Evolutionary conservation across 2,888 invertebrate species (phyloP), one percentile per base, ranked within the genome.

Genomic region (Oscheius myriophilus): DNA sequence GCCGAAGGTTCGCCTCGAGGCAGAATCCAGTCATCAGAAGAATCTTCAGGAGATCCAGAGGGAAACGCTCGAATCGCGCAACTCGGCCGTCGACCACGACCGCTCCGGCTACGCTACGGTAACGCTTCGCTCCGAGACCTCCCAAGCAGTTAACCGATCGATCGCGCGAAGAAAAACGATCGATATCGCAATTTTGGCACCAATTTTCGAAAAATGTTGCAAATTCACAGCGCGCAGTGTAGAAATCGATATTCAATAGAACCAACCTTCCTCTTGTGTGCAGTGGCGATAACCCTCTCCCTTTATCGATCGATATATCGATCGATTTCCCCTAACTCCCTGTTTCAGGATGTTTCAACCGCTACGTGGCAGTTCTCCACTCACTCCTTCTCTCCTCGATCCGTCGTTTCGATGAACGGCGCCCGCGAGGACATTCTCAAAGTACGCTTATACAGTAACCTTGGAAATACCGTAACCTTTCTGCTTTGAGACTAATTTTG

Each of bases 391-490:
- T 83, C 83, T 46, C 86, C 86, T 1, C 76, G 85, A 23, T 84
- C 84, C 18, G 81, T 86, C 57, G 82, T 86, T 61, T 83, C 81
- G 39, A 70, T 86, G 61, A 86, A 86, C 71, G 86, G 84, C 51
- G 81, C 78, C 9, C 67, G 76, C 23, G 75, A 78, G 52, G 81
- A 84, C 63, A 82, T 84, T 67, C 70, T 85, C 41, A 80, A 83
- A 72, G 81, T 86, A 55, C 75, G 55, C 23, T 16, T 18, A 11
- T 18, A 11, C 49, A 11, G 21, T 49, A 21, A 49, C 18, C 49
- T 21, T 18, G n/a, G n/a, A 41, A 49, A 11, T 18, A 11, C 49
- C 23, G 21, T 49, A 21, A 49, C 18, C 49, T 21, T 18, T 49
- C 49, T 49, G 49, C 49, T 49, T 39, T 49, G 21, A 21, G 11